Evolutionary conservation across 2,113 vertebrate species (phyloP).

Genomic region (Lucifuga dentata): DNA sequence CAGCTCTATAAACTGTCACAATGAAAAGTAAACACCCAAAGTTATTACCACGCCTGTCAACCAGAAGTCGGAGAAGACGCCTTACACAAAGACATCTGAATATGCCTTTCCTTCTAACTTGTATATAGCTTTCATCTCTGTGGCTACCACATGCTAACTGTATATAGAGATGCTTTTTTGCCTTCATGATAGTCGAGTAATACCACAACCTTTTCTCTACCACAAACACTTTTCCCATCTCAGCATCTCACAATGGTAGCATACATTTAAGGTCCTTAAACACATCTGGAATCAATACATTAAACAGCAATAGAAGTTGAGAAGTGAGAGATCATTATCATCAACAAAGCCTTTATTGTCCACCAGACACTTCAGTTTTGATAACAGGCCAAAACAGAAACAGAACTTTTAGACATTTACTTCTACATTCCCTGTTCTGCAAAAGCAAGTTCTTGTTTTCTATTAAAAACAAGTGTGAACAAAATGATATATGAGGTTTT

Average conservation of each 20-base stretch:
- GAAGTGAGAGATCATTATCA: neutral
- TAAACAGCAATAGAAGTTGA: neutral
- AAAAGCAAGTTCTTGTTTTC: neutral
- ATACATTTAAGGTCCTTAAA: neutral
- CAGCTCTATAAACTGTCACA: constrained; percentile 11
- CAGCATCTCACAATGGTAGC: neutral
- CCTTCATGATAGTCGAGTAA: constrained; percentile 1
- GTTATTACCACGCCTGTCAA: neutral
- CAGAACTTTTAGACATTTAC: constrained; percentile 3
- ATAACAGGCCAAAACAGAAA: neutral
- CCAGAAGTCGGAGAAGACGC: neutral
- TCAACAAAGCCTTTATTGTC: neutral
- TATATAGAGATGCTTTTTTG: constrained; percentile 2
- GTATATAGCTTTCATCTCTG: neutral
- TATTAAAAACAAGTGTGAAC: neutral
- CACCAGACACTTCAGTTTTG: neutral
- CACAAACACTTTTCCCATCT: neutral
- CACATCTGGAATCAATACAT: neutral
- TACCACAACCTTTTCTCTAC: neutral
- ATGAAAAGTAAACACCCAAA: constrained; percentile 37
- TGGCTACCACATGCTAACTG: neutral
- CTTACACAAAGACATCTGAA: constrained; percentile 15
- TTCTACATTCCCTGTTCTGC: constrained; percentile 7
- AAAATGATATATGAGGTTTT: too few species aligned
- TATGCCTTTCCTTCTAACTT: neutral